Evolutionary conservation across 2,113 vertebrate species (phyloP), one percentile per base, ranked within the genome.

Genomic region (Cyprinodon tularosa): DNA sequence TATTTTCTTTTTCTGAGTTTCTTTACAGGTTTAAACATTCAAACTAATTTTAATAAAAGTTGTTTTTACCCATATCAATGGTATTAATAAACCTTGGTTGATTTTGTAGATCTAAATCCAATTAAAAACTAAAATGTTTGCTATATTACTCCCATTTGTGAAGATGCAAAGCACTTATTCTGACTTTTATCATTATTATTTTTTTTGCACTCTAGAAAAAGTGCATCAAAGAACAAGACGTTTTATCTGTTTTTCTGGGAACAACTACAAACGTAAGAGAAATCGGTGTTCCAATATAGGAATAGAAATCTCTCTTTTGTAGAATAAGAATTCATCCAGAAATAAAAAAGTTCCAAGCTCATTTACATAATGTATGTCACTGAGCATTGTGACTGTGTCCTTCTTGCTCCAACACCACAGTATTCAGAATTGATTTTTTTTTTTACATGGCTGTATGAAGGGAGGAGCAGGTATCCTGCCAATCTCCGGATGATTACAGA

Each of bases 351-450:
- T 38, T 4, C 37, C 20, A 15, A 20, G 12, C 37, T 3, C 36
- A 38, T 63, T 44, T 76, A 44, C 65, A 60, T 20, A 29, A 5
- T 29, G n/a, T 50, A 37, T 59, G 67, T 37, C 64, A 60, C 68
- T 72, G 62, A 20, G 69, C 50, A 59, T 76, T 66, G 66, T 68
- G 62, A 48, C 65, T 22, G 15, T 44, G 69, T 3, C 50, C 66
- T 62, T 82, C 78, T 66, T 45, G 62, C 53, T 47, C 65, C 69
- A 62, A 74, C 17, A 61, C 79, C 42, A 57, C 17, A 57, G 20
- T 57, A 15, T 4, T 50, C 72, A n/a, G n/a, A 68, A 22, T 36
- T 69, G 39, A 61, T 72, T 57, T 22, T 71, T 72, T 57, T 22
- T 71, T 69, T 62, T 36, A 64, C 48, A 47, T 13, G 40, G n/a